These are phyloP conservation scores for Acheta domesticus DNA, from an alignment of 2,888 invertebrate genomes.

Conservation along the genomic window DNA sequence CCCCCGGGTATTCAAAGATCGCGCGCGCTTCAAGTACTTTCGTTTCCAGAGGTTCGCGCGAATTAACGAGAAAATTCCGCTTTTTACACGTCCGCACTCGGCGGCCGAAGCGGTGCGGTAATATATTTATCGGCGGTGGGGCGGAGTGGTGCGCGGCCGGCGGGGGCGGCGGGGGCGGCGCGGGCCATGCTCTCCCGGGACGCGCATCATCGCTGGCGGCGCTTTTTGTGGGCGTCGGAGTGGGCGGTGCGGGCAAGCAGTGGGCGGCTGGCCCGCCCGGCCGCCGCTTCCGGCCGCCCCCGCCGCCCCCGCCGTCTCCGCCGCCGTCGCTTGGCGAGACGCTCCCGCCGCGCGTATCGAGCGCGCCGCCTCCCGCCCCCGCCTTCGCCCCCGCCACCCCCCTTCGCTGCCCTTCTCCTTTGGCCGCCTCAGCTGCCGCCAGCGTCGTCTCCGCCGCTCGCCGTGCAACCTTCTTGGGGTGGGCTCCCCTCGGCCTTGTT, in stretches of 20 bases:
- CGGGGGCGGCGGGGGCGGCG: constrained; percentile 11
- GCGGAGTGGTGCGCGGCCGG: neutral
- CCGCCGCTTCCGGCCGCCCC: constrained; percentile 18
- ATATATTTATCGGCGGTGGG: neutral
- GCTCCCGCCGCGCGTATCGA: neutral
- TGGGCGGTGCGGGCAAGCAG: neutral
- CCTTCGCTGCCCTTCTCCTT: neutral
- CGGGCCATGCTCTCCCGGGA: neutral
- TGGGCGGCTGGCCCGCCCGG: neutral
- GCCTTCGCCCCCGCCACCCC: neutral
- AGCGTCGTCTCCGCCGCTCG: neutral
- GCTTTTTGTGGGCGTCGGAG: neutral
- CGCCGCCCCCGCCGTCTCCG: neutral
- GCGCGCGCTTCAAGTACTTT: neutral
- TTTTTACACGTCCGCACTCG: neutral
- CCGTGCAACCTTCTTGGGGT: neutral
- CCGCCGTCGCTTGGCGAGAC: neutral
- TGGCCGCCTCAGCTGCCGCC: neutral
- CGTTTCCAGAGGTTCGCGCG: neutral
- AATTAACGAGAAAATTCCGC: neutral
- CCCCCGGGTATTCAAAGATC: neutral
- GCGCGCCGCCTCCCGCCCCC: neutral
- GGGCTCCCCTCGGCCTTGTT: neutral
- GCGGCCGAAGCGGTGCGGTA: neutral
- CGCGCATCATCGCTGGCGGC: constrained; percentile 4